Base-by-base conservation (phyloP, 2,888 invertebrate species). In the Peribatodes rhomboidaria region DNA sequence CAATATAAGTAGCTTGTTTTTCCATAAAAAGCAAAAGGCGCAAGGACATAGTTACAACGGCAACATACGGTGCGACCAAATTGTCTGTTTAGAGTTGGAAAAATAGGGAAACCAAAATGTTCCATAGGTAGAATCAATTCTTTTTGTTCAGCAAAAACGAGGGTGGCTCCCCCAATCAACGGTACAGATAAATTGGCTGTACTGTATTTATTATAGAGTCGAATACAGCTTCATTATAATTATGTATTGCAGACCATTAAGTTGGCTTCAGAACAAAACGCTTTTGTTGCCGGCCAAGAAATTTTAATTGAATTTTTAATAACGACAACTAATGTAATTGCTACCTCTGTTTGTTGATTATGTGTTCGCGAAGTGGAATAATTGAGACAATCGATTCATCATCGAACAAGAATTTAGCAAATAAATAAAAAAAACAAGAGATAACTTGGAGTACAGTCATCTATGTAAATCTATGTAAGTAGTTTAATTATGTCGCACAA, bases 241-340 rank as follows among this genome's bases (percentile, higher is more conserved):
- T 54, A 70, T n/a, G n/a, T n/a, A n/a, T 60, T 61, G 27, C 46
- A 46, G 44, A 63, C 68, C 66, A 70, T 71, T 68, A 61, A 54
- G 50, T 62, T 68, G 61, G 22, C 61, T 60, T 54, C 22, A 57
- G 70, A 75, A 75, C 74, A 74, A 74, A 68, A 60, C 56, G 44
- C 65, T 70, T 75, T 74, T 81, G 71, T 70, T 63, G 58, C 67
- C 65, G n/a, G 56, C 58, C 62, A 52, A 55, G 59, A 37, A 13
- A 44, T 39, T 74, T 70, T 73, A 78, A 74, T 78, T 75, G 63
- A 73, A 72, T 71, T 73, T 73, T 72, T 71, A 75, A 74, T 74
- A 68, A 69, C 60, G 55, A 56, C 60, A 33, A 58, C 13, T 18
- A 37, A n/a, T 18, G 33, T 50, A 50, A 50, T 56, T 52, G 14